Conservation (phyloP, 2,888 invertebrate genomes). For the Steinernema carpocapsae region DNA sequence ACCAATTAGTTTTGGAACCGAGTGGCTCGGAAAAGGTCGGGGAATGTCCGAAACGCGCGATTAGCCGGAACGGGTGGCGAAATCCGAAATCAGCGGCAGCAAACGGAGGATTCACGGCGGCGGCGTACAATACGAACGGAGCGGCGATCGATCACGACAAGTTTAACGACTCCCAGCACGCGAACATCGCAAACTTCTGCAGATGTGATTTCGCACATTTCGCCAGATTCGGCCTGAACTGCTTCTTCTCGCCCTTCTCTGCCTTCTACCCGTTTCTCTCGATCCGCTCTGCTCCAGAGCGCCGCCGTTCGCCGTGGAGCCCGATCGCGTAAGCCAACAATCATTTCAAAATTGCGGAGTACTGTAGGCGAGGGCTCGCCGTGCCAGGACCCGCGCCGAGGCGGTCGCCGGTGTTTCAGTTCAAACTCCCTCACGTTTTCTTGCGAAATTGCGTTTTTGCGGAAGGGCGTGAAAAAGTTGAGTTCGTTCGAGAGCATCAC, state of each 20-base stretch:
- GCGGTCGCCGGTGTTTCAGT: too few species aligned
- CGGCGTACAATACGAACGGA: too few species aligned
- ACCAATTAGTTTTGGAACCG: too few species aligned
- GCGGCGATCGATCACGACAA: conserved; percentile 11
- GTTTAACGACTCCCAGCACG: conserved; percentile 23
- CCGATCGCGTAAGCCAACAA: background rate
- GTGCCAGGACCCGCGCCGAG: background rate
- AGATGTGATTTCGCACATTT: background rate
- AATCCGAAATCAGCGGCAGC: background rate
- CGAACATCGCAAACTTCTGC: background rate
- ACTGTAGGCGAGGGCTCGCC: conserved; percentile 13
- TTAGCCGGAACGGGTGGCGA: background rate
- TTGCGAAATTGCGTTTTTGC: too few species aligned
- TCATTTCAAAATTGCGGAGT: conserved; percentile 1
- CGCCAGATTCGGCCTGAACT: background rate
- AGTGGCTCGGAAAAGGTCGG: too few species aligned
- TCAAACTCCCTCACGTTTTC: too few species aligned
- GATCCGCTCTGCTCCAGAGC: background rate
- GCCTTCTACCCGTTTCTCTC: background rate
- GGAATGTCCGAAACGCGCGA: background rate
- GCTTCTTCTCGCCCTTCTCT: background rate
- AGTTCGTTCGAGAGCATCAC: too few species aligned
- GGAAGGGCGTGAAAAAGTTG: too few species aligned
- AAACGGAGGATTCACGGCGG: too few species aligned
- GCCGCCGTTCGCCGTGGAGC: background rate